Percentiles rank a stretch among this genome's conserved stretches.
These are phyloP conservation scores for Hestina assimilis DNA, from an alignment of 1,140 invertebrate species.

Conservation along the genomic window DNA sequence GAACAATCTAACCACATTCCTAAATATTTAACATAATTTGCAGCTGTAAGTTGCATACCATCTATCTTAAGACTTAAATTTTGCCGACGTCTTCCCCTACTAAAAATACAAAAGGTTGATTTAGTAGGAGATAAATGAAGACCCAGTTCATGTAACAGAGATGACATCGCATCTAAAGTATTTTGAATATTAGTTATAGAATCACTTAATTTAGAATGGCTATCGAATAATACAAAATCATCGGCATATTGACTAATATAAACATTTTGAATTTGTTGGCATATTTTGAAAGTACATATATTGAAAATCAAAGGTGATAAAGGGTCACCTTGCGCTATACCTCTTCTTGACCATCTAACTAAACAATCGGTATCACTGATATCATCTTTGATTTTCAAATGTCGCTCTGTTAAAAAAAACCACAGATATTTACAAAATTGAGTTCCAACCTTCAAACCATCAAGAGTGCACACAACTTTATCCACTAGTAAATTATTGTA, in stretches of 20 bases:
- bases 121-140: constrained; percentile 25
- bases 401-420: constrained; percentile 23
- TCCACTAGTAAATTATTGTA: constrained; percentile 31
- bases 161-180: constrained; percentile 5
- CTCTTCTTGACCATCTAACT: constrained; percentile 11
- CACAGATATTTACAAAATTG: constrained; percentile 29
- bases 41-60: not conserved
- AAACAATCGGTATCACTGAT: not conserved
- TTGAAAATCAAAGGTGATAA: constrained; percentile 39
- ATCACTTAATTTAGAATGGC: constrained; percentile 4
- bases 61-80: not conserved
- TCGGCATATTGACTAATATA: constrained; percentile 33
- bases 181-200: constrained; percentile 12
- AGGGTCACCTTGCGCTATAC: constrained; percentile 28
- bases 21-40: not conserved
- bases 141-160: constrained; percentile 20
- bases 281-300: constrained; percentile 25
- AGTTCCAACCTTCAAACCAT: constrained; percentile 3
- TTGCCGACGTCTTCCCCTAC: constrained; percentile 7
- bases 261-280: constrained; percentile 13
- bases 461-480: not conserved
- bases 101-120: constrained; percentile 29
- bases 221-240: constrained; percentile 28
- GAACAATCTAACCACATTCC: not conserved
- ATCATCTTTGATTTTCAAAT: constrained; percentile 11